Evolutionary conservation across 2,113 vertebrate species (phyloP).

Genomic region (Orycteropus afer): DNA sequence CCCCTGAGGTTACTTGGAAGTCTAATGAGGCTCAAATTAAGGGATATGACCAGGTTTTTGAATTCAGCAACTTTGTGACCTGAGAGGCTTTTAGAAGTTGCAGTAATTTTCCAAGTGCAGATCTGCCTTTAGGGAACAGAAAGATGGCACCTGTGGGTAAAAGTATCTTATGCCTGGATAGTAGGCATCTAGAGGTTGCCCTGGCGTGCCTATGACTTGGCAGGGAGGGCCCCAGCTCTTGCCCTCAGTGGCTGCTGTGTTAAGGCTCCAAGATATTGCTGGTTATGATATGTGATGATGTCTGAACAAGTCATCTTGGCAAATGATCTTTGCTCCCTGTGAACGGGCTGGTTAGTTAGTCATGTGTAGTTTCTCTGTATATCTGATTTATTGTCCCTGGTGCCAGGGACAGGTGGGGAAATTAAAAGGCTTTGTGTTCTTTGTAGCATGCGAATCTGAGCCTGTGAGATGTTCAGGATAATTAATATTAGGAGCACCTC

Average conservation of each 20-base stretch:
- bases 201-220: neutral
- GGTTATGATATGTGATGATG: constrained; percentile 26
- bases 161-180: neutral
- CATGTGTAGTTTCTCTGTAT: constrained; percentile 62
- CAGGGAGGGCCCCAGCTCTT: neutral
- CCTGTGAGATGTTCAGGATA: constrained; percentile 42
- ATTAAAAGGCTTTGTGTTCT: constrained; percentile 71
- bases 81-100: constrained; percentile 24
- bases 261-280: neutral
- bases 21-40: neutral
- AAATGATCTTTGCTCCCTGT: constrained; percentile 67
- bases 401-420: constrained; percentile 69
- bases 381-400: constrained; percentile 63
- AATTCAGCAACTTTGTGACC: neutral
- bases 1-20: neutral
- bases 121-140: neutral
- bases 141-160: neutral
- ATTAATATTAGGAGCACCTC: constrained; percentile 64
- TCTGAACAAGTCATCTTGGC: constrained; percentile 65
- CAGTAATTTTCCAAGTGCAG: constrained; percentile 15
- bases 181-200: neutral
- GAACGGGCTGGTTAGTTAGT: constrained; percentile 66
- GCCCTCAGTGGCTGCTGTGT: neutral
- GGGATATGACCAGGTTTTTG: neutral
- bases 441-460: constrained; percentile 66